Conservation (phyloP, 2,797 vertebrate genomes). For the Stomatorhinus walkeri region DNA sequence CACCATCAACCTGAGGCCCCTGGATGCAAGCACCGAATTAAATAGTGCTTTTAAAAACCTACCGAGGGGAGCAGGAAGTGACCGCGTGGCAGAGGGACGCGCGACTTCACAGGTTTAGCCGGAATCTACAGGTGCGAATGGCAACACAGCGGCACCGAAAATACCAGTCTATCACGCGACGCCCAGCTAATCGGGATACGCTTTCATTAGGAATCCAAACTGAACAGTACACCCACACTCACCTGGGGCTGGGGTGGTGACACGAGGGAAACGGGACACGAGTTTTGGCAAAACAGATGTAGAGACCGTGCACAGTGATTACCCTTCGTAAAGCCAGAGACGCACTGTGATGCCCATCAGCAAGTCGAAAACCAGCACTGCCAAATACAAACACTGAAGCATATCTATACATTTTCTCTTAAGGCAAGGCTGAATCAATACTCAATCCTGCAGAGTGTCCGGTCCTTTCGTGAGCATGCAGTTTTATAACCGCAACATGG, state of each 20-base stretch:
- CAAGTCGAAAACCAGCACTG: background rate
- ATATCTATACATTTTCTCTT: background rate
- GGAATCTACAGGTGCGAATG: background rate
- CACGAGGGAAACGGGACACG: background rate
- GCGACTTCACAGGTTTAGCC: background rate
- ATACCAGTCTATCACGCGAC: background rate
- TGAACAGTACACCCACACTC: background rate
- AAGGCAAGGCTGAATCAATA: constrained; percentile 1
- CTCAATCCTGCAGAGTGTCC: background rate
- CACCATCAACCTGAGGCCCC: background rate
- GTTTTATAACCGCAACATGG: background rate
- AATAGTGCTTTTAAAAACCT: background rate
- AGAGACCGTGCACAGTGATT: background rate
- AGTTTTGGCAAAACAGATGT: background rate
- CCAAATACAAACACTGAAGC: background rate
- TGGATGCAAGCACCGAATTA: background rate
- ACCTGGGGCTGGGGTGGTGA: background rate
- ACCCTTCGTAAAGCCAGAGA: background rate
- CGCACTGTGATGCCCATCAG: background rate
- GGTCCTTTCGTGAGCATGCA: background rate
- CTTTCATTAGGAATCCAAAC: background rate
- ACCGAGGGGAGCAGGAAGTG: background rate
- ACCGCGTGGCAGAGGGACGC: background rate
- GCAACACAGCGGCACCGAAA: background rate
- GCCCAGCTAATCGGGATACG: background rate